Evolutionary conservation across 2,113 vertebrate genomes (phyloP), one percentile per base, ranked within the genome.

Genomic region (Epinephelus cyanopodus): DNA sequence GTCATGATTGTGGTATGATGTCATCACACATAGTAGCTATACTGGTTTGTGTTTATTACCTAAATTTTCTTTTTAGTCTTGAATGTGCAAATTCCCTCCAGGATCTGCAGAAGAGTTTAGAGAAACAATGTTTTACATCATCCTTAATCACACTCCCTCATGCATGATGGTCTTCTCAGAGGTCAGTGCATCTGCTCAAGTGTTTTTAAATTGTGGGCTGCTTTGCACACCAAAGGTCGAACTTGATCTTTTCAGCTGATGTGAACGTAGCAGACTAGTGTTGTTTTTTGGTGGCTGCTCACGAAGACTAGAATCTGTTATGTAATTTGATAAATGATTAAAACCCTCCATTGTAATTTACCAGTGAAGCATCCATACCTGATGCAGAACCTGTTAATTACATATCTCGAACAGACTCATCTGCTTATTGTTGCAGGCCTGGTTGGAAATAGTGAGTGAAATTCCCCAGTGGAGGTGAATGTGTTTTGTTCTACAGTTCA

Each of bases 161-260:
- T 61, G 27, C 6, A 23, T 50, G 27, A 39, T 25, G 39, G 29
- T 53, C 12, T 13, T n/a, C n/a, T 71, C 45, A 29, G 45, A 66
- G 66, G 39, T 60, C 53, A 66, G 0, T 14, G 74, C 29, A 13
- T 50, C 29, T 47, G 7, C 75, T 63, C 19, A 21, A 17, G 17
- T 61, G 21, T 45, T 29, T 23, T 17, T 37, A 60, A n/a, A 33
- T 39, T 27, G 12, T 13, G n/a, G 3, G 4, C 11, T 2, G 2
- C 39, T 50, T 66, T 73, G 42, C 77, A 64, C 8, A 14, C 27
- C 37, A 56, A 64, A 63, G 48, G 62, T 50, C 39, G 33, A n/a
- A 45, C 67, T 47, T 50, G 14, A 58, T 58, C 37, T 37, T 37
- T 67, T 56, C 12, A 50, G 10, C 14, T 37, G 29, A 63, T 39